Conservation (phyloP, 2,888 invertebrate species). For the Lapara coniferarum region DNA sequence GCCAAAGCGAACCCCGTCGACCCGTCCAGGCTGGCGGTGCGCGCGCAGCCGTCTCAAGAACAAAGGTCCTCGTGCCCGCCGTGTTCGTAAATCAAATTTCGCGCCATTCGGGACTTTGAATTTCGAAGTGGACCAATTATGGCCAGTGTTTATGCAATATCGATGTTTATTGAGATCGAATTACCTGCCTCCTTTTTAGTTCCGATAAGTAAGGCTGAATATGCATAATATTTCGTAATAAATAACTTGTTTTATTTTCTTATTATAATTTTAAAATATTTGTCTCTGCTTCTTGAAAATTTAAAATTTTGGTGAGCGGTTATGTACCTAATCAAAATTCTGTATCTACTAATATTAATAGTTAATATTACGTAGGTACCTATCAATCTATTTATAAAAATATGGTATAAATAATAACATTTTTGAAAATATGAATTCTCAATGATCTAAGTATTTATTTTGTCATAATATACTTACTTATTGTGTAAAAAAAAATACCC, state of each 20-base stretch:
- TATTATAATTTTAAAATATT: background rate
- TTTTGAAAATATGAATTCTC: no score
- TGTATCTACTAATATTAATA: background rate
- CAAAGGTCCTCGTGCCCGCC: slow-evolving; percentile 73
- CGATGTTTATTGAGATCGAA: background rate
- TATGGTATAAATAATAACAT: background rate
- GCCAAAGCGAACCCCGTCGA: slow-evolving; percentile 76
- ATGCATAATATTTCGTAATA: slow-evolving; percentile 12
- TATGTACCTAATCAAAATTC: background rate
- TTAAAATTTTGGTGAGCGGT: slow-evolving; percentile 4
- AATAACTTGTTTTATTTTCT: background rate
- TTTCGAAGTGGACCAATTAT: slow-evolving; percentile 34
- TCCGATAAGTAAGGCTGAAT: background rate
- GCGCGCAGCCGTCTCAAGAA: slow-evolving; percentile 72
- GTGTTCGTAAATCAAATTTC: slow-evolving; percentile 58
- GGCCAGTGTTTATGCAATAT: slow-evolving; percentile 26
- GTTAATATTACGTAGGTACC: no score
- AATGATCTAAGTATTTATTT: no score
- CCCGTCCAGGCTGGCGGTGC: slow-evolving; percentile 84
- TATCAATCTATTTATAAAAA: background rate
- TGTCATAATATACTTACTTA: no score
- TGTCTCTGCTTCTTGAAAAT: slow-evolving; percentile 7
- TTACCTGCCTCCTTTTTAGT: slow-evolving; percentile 33
- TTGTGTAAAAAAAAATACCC: no score
- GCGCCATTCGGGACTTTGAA: slow-evolving; percentile 24